Percentiles rank a stretch among this genome's conserved stretches.
phyloP scores from a whole-genome alignment of 2,888 invertebrate species.

The Koerneria pararmatus region DNA sequence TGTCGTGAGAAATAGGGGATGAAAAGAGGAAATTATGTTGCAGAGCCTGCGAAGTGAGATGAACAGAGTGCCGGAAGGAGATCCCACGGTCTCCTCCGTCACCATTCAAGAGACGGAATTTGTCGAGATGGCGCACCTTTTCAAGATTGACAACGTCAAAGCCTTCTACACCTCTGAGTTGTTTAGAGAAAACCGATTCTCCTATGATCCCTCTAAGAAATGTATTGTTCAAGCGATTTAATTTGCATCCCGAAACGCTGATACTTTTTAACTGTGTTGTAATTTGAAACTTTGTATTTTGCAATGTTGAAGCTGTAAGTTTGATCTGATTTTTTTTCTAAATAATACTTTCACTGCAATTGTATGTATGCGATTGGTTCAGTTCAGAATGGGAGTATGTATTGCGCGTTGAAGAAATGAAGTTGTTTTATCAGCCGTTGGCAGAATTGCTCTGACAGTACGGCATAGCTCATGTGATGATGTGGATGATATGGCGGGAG shows the following conservation, averaged over 20 bases:
- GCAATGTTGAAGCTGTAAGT: too few species aligned
- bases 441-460: neutral
- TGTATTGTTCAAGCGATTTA: slow-evolving; percentile 78
- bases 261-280: too few species aligned
- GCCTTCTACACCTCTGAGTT: slow-evolving; percentile 86
- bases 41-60: slow-evolving; percentile 48
- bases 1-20: too few species aligned
- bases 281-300: too few species aligned
- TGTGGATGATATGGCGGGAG: neutral
- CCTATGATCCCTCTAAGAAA: slow-evolving; percentile 78
- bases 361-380: too few species aligned
- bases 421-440: neutral
- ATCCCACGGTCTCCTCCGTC: slow-evolving; percentile 63
- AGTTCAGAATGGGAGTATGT: too few species aligned
- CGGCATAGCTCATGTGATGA: neutral
- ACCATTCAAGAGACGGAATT: slow-evolving; percentile 82
- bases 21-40: too few species aligned
- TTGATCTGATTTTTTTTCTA: too few species aligned
- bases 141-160: slow-evolving; percentile 81
- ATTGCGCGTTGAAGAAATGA: too few species aligned
- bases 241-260: too few species aligned
- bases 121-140: slow-evolving; percentile 79
- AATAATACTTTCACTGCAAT: too few species aligned
- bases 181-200: slow-evolving; percentile 82
- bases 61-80: slow-evolving; percentile 28